Conservation (phyloP, 2,113 vertebrate genomes). For the Misgurnus mizolepis region DNA sequence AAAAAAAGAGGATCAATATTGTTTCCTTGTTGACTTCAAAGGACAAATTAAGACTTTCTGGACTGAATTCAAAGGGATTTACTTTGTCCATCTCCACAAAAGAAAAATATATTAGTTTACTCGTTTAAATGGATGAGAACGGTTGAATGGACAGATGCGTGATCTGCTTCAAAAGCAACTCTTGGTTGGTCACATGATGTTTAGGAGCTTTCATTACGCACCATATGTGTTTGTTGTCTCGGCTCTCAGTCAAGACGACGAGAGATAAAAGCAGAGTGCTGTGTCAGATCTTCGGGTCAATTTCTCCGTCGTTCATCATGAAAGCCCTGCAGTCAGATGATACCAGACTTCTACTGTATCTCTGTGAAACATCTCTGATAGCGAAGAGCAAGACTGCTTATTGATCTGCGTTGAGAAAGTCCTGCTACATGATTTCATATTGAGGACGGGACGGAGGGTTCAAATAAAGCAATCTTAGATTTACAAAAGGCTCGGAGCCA, state of each 20-base stretch:
- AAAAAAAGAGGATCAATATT: too few species aligned
- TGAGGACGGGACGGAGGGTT: background rate
- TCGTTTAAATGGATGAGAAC: too few species aligned
- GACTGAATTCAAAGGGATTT: too few species aligned
- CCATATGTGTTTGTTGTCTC: slow-evolving; percentile 28
- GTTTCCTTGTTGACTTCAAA: too few species aligned
- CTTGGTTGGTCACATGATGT: background rate
- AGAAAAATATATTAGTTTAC: too few species aligned
- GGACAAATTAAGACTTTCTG: too few species aligned
- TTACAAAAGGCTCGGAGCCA: background rate
- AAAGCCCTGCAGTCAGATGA: slow-evolving; percentile 44
- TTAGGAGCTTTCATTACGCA: slow-evolving; percentile 17
- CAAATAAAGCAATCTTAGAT: slow-evolving; percentile 20
- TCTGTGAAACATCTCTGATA: slow-evolving; percentile 48
- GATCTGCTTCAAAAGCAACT: background rate
- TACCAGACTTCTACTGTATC: slow-evolving; percentile 33
- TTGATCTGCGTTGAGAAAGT: slow-evolving; percentile 53
- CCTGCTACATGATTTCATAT: slow-evolving; percentile 27
- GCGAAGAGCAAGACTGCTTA: slow-evolving; percentile 42
- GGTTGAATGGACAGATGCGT: background rate
- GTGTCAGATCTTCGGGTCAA: slow-evolving; percentile 47
- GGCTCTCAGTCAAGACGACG: slow-evolving; percentile 26
- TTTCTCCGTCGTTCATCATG: slow-evolving; percentile 48
- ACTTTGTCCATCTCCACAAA: too few species aligned
- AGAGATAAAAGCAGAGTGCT: slow-evolving; percentile 26